phyloP scores from a whole-genome alignment of 2,113 vertebrate species.

The Glaucidium brasilianum region DNA sequence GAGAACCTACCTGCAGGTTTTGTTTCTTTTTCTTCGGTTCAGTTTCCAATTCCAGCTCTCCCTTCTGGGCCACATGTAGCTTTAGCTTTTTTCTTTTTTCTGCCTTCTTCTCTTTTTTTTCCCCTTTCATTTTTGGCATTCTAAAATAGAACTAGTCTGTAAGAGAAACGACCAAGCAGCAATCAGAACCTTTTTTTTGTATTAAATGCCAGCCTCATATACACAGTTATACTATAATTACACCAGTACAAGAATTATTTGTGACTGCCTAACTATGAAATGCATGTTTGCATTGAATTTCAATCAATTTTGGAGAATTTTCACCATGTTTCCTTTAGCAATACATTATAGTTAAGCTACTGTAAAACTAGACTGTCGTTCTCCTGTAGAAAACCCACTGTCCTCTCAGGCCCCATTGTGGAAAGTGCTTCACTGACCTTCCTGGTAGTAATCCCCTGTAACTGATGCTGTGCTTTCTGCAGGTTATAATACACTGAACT shows the following conservation, averaged over 20 bases:
- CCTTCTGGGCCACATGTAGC: not conserved
- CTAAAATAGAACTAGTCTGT: not conserved
- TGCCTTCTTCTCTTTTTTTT: not conserved
- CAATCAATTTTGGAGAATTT: not conserved
- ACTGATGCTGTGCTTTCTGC: not conserved
- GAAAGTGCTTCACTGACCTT: not conserved
- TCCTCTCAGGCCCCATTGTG: not conserved
- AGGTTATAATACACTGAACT: rapidly evolving
- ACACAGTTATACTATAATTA: not conserved
- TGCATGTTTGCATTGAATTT: not conserved
- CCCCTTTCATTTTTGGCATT: conserved; percentile 45
- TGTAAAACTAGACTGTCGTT: not conserved
- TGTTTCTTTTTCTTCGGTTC: not conserved
- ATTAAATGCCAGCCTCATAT: not conserved
- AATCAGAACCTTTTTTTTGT: not conserved
- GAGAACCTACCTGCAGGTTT: conserved; percentile 24
- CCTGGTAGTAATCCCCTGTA: not conserved
- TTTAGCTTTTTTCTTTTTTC: conserved; percentile 57
- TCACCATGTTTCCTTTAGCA: not conserved
- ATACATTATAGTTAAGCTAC: not conserved
- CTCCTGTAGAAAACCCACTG: not conserved
- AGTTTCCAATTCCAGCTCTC: not conserved
- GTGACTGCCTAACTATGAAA: not conserved
- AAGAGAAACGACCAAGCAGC: not conserved
- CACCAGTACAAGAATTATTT: not conserved